Conservation (phyloP, 2,113 vertebrate genomes). For the Peucedramus taeniatus region DNA sequence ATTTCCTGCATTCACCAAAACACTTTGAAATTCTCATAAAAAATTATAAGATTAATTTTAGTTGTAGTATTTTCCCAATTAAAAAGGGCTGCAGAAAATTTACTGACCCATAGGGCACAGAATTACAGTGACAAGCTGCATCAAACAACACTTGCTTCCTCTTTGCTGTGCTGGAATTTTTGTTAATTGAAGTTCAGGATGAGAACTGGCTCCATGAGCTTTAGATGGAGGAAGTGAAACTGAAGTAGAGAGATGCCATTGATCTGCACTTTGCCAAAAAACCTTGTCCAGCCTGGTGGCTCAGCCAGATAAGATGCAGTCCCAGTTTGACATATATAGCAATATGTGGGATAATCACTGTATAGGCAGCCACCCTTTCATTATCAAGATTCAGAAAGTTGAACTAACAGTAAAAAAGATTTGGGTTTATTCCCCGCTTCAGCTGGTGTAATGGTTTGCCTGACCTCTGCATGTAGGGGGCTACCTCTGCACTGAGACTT, state of each 20-base stretch:
- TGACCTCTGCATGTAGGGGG: neutral
- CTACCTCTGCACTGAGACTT: neutral
- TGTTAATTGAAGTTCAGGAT: neutral
- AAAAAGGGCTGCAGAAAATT: neutral
- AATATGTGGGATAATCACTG: fast-evolving
- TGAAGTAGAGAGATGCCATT: neutral
- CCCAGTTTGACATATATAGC: neutral
- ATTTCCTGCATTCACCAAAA: neutral
- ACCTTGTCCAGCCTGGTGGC: no score
- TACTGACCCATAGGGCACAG: neutral
- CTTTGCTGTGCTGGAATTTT: neutral
- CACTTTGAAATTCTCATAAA: neutral
- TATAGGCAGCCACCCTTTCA: neutral
- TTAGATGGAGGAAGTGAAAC: neutral
- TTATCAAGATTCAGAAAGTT: neutral
- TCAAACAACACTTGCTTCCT: neutral
- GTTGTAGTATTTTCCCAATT: neutral
- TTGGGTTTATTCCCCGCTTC: neutral
- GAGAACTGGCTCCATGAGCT: neutral
- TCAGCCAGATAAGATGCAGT: neutral
- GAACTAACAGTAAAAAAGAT: neutral
- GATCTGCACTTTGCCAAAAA: neutral
- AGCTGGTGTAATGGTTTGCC: neutral
- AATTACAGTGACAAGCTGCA: neutral
- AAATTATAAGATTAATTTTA: neutral